phyloP scores from a whole-genome alignment of 2,888 invertebrate genomes.

The Acleris cristana region DNA sequence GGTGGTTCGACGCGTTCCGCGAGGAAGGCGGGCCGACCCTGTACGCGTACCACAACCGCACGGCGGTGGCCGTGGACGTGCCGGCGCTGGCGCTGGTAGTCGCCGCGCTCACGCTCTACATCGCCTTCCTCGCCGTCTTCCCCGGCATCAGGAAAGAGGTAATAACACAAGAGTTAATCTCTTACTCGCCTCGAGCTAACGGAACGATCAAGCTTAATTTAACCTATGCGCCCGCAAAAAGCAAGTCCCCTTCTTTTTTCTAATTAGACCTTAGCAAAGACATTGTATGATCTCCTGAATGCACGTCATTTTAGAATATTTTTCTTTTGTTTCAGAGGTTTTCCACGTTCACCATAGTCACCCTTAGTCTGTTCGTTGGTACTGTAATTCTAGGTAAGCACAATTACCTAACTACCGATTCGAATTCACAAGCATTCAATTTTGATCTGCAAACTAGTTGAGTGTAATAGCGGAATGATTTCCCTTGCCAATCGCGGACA shows the following conservation, averaged over 20 bases:
- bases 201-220: too few species aligned
- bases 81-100: constrained; percentile 93
- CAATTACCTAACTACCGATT: constrained; percentile 37
- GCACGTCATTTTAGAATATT: constrained; percentile 10
- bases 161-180: constrained; percentile 47
- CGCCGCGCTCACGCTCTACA: constrained; percentile 94
- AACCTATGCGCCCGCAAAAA: too few species aligned
- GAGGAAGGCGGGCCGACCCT: constrained; percentile 98
- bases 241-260: too few species aligned
- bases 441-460: constrained; percentile 20
- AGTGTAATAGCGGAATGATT: constrained; percentile 12
- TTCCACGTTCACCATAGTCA: constrained; percentile 95
- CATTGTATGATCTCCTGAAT: neutral
- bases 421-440: constrained; percentile 3
- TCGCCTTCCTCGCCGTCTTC: constrained; percentile 97
- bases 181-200: too few species aligned
- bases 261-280: too few species aligned
- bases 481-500: constrained; percentile 13
- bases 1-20: constrained; percentile 99
- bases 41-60: constrained; percentile 97
- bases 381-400: constrained; percentile 95
- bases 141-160: constrained; percentile 98
- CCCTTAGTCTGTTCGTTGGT: constrained; percentile 96
- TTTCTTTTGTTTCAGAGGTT: constrained; percentile 88
- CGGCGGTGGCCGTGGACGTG: constrained; percentile 97